Conservation (phyloP, 2,797 vertebrate species). For the Crenuchus spilurus region DNA sequence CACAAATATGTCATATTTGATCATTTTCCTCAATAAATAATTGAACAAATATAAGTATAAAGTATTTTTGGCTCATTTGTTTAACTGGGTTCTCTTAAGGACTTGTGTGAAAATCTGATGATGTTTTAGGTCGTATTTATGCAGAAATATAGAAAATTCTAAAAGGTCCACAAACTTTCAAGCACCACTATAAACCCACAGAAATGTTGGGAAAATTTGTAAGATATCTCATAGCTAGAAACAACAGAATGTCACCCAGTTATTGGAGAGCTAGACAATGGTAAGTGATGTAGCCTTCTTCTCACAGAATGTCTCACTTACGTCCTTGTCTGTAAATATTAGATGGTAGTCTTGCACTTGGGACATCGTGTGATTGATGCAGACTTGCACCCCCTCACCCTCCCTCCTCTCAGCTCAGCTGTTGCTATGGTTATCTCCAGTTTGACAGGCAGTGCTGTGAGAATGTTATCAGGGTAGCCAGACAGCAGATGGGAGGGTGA, state of each 20-base stretch:
- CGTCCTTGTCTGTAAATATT: not conserved
- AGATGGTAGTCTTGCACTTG: slow-evolving; percentile 14
- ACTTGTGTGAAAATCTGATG: too few species aligned
- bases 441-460: slow-evolving; percentile 21
- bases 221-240: not conserved
- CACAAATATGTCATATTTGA: too few species aligned
- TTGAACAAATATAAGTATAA: too few species aligned
- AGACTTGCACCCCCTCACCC: slow-evolving; percentile 1
- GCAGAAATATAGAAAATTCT: too few species aligned
- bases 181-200: not conserved
- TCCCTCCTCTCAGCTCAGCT: not conserved
- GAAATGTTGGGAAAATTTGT: too few species aligned
- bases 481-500: slow-evolving; percentile 56
- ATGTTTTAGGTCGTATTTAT: too few species aligned
- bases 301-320: slow-evolving; percentile 2
- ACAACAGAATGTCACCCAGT: not conserved
- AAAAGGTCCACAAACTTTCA: too few species aligned
- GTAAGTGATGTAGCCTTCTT: not conserved
- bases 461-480: slow-evolving; percentile 35
- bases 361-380: slow-evolving; percentile 6
- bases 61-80: too few species aligned
- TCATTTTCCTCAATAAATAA: too few species aligned
- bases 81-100: too few species aligned
- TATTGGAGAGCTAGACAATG: not conserved
- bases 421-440: slow-evolving; percentile 47